Percentiles rank a stretch among this genome's conserved stretches.
Conservation (phyloP, 2,797 vertebrate genomes). For the Rhyacichthys aspro region DNA sequence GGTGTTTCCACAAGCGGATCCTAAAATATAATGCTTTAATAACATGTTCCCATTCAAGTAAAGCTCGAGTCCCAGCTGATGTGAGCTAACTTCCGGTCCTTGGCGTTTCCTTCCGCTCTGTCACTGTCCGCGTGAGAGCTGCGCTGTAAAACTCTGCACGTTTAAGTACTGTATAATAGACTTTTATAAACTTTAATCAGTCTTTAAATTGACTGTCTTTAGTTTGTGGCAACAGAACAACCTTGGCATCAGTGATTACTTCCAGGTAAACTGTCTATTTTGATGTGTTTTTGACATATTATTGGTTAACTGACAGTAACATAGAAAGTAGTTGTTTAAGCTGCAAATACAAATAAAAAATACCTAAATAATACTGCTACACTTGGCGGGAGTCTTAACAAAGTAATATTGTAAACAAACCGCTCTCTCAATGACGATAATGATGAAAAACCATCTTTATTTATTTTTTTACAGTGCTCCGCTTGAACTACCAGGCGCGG, state of each 20-base stretch:
- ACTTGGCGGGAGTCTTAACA: too few relatives aligned
- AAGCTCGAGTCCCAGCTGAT: not conserved
- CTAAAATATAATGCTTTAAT: not conserved
- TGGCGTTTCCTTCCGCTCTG: not conserved
- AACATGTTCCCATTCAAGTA: slow-evolving; percentile 7
- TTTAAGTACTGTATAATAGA: not conserved
- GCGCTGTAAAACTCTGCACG: not conserved
- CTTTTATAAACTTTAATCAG: too few relatives aligned
- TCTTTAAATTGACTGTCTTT: too few relatives aligned
- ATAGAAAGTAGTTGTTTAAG: too few relatives aligned
- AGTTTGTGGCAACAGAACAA: too few relatives aligned
- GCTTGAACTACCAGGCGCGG: slow-evolving; percentile 84
- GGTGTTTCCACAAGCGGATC: not conserved
- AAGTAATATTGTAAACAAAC: too few relatives aligned
- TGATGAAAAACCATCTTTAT: not conserved
- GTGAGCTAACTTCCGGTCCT: slow-evolving; percentile 45
- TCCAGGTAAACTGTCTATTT: too few relatives aligned
- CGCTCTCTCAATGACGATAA: too few relatives aligned
- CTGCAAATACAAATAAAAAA: too few relatives aligned
- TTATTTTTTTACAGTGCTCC: not conserved
- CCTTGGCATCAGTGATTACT: too few relatives aligned
- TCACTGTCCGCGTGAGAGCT: not conserved
- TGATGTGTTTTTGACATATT: too few relatives aligned
- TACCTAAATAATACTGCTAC: not conserved
- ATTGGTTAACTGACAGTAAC: too few relatives aligned